Evolutionary conservation across 2,888 invertebrate species (phyloP).

Genomic region (Ichneumoninae sp.): DNA sequence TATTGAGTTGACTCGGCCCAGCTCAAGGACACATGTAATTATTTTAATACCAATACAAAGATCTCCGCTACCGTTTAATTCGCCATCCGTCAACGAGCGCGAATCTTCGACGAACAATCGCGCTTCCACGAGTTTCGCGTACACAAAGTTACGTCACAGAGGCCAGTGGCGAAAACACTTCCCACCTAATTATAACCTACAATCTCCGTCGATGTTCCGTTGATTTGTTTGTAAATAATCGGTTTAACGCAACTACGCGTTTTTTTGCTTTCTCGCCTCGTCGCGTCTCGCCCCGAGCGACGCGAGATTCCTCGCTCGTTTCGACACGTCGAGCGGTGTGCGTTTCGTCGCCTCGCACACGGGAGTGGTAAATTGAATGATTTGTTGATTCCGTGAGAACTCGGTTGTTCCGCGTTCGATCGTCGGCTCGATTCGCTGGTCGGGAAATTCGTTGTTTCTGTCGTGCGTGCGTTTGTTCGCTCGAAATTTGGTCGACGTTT

Average conservation of each 20-base stretch:
- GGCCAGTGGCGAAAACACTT: conserved; percentile 54
- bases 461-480: too few species aligned
- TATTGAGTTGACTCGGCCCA: conserved; percentile 60
- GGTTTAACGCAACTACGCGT: conserved; percentile 5
- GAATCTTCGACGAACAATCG: conserved; percentile 10
- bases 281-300: not conserved
- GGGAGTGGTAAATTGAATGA: conserved; percentile 1
- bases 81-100: not conserved
- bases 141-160: conserved; percentile 62
- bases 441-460: too few species aligned
- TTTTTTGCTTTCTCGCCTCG: conserved; percentile 13
- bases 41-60: conserved; percentile 39
- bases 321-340: not conserved
- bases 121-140: conserved; percentile 7
- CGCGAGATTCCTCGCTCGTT: not conserved
- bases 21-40: conserved; percentile 71
- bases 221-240: conserved; percentile 67
- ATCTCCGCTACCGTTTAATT: conserved; percentile 9
- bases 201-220: conserved; percentile 40
- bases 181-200: conserved; percentile 66
- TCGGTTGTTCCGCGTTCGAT: not conserved
- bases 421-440: not conserved
- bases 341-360: not conserved
- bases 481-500: too few species aligned
- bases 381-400: not conserved